Base-by-base conservation (phyloP, 2,113 vertebrate genomes). In the Australoheros scitulus region DNA sequence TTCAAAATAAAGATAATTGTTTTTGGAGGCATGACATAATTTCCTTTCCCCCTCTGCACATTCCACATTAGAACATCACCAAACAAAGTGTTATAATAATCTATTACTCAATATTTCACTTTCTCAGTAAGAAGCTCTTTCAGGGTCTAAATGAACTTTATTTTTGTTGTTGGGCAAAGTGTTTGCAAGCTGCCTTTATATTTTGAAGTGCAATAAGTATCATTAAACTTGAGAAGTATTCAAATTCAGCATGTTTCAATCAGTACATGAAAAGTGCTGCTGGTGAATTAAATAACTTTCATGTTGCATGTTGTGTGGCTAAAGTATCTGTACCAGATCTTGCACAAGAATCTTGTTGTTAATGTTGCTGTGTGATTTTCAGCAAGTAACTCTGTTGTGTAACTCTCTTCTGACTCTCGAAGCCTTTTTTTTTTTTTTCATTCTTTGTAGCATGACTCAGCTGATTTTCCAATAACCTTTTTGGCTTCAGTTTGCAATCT, bases 161-260 rank as follows among this genome's bases (percentile, higher is more conserved):
- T 83, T 80, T 87, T 65, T 89, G 52, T 84, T 91, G 26, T 91
- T 84, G 61, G 60, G 38, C 58, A 32, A 84, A 47, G 34, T 89
- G 68, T 75, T 84, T 83, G 22, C 82, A 38, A 70, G 50, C 43
- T 92, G 78, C 76, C 79, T 86, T 82, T 92, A 58, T 94, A 77
- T 93, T 26, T 89, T 80, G 52, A 94, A 82, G 93, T 96, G 94
- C 94, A 94, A 95, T 95, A 95, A 89, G 74, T 79, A 80, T 83
- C 61, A 89, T 86, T 92, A 94, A 92, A 94, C 90, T 93, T 93
- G 92, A 95, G 80, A 87, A 85, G 76, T 76, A 83, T 84, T 78
- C 64, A 7, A 80, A 81, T 87, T 89, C 79, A 78, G 78, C 80
- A 86, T 86, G 68, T 80, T 83, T 80, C 84, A 83, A 87, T 76